Evolutionary conservation across 23 tunicate species (phyloP).

Genomic region (Pegea sp.): DNA sequence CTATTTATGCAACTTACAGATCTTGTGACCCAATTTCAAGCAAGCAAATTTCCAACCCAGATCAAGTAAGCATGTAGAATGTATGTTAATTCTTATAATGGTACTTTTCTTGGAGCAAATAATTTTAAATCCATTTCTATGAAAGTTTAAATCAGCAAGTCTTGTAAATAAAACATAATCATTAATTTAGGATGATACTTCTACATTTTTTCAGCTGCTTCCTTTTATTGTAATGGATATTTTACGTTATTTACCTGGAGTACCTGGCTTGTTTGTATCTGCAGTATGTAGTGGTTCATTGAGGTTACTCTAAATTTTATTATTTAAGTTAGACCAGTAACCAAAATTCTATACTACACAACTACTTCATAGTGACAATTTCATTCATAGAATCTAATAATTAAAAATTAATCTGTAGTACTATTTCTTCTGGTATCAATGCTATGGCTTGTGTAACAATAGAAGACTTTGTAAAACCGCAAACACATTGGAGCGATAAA

Average conservation of each 20-base stretch:
- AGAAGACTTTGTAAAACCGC: slow-evolving; percentile 78
- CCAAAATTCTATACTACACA: no score
- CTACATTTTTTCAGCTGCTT: slow-evolving; percentile 46
- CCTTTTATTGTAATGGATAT: slow-evolving; percentile 90
- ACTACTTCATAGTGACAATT: no score
- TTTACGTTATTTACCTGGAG: slow-evolving; percentile 49
- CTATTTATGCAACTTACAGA: slow-evolving; percentile 64
- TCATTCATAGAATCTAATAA: no score
- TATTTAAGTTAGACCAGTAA: no score
- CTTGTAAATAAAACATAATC: no score
- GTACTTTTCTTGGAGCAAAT: no score
- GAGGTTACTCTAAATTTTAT: slow-evolving; percentile 40
- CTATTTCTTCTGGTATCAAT: slow-evolving; percentile 83
- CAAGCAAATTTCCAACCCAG: slow-evolving; percentile 20
- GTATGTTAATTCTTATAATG: neutral
- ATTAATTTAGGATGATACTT: no score
- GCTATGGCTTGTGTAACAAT: slow-evolving; percentile 88
- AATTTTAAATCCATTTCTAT: no score
- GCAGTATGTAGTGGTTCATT: slow-evolving; percentile 85
- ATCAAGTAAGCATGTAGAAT: slow-evolving; percentile 51
- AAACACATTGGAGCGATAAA: slow-evolving; percentile 25
- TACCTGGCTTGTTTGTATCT: slow-evolving; percentile 89
- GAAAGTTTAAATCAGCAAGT: no score
- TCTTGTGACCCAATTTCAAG: slow-evolving; percentile 49
- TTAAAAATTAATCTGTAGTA: no score